Conservation (phyloP, 2,797 vertebrate species). For the Hybognathus amarus region DNA sequence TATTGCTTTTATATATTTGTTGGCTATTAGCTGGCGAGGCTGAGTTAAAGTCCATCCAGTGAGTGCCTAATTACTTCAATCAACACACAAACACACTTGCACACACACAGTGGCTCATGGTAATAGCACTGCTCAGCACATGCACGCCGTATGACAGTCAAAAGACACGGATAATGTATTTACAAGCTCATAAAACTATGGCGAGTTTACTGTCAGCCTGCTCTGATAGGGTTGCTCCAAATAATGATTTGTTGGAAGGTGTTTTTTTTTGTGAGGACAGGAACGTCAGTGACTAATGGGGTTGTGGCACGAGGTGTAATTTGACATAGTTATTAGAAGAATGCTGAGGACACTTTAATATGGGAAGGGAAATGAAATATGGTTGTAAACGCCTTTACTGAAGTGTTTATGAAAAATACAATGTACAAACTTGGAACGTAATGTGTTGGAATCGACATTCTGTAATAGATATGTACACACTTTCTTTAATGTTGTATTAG, state of each 20-base stretch:
- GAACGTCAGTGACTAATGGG: constrained; percentile 61
- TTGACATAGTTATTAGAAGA: constrained; percentile 58
- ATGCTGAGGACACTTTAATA: constrained; percentile 54
- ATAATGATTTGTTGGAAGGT: constrained; percentile 52
- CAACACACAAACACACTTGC: constrained; percentile 55
- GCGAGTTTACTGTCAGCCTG: constrained; percentile 46
- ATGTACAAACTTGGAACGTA: not conserved
- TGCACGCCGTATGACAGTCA: constrained; percentile 48
- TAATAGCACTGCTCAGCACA: constrained; percentile 39
- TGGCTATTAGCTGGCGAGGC: constrained; percentile 70
- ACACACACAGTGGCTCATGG: constrained; percentile 11
- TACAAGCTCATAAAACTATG: constrained; percentile 59
- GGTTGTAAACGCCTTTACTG: constrained; percentile 49
- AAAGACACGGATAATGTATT: constrained; percentile 56
- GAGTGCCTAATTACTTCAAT: constrained; percentile 65
- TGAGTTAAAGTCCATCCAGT: constrained; percentile 67
- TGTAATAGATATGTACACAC: not conserved
- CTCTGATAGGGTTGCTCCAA: constrained; percentile 40
- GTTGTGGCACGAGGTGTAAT: constrained; percentile 51
- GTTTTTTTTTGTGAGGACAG: constrained; percentile 19
- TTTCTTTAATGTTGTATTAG: not conserved
- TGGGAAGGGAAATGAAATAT: constrained; percentile 56
- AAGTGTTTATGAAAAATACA: constrained; percentile 49
- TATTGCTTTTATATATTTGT: constrained; percentile 77
- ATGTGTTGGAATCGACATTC: not conserved